Percentiles rank a stretch among this genome's conserved stretches.
phyloP scores from a whole-genome alignment of 2,888 invertebrate species.

The Buathra laborator region DNA sequence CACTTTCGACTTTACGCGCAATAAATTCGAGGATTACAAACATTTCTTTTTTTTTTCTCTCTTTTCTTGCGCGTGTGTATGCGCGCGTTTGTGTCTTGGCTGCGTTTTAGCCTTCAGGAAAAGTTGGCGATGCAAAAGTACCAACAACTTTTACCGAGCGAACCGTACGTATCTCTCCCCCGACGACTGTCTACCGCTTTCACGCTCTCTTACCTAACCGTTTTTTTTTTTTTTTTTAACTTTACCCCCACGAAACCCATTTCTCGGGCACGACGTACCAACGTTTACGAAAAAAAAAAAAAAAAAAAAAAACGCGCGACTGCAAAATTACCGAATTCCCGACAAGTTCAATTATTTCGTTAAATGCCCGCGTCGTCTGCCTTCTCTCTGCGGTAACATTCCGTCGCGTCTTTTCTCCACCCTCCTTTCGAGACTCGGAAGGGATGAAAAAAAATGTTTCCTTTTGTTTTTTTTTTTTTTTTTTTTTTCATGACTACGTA shows the following conservation, averaged over 20 bases:
- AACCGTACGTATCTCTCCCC: not conserved
- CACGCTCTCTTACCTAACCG: constrained; percentile 4
- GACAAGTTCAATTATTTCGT: constrained; percentile 62
- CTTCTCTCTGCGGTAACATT: constrained; percentile 6
- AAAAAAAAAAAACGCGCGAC: constrained; percentile 25
- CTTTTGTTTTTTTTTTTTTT: not conserved
- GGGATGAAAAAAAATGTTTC: not conserved
- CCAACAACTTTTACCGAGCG: constrained; percentile 55
- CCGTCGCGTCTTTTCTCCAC: not conserved
- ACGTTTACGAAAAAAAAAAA: no score
- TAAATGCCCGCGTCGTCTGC: constrained; percentile 28
- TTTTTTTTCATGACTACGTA: not conserved
- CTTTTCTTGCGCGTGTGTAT: constrained; percentile 24
- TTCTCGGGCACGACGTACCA: constrained; percentile 12
- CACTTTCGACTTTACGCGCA: constrained; percentile 68
- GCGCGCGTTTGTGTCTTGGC: not conserved
- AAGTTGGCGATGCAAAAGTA: constrained; percentile 43
- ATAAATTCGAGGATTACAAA: constrained; percentile 69
- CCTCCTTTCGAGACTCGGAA: not conserved
- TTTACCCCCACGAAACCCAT: not conserved
- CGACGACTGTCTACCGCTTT: constrained; percentile 35
- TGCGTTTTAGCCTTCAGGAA: not conserved
- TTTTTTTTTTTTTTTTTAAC: not conserved
- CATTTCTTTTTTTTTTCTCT: constrained; percentile 1
- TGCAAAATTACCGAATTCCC: constrained; percentile 63